Evolutionary conservation across 2,888 invertebrate species (phyloP), one percentile per base, ranked within the genome.

Genomic region (Eugnorisma glareosa): DNA sequence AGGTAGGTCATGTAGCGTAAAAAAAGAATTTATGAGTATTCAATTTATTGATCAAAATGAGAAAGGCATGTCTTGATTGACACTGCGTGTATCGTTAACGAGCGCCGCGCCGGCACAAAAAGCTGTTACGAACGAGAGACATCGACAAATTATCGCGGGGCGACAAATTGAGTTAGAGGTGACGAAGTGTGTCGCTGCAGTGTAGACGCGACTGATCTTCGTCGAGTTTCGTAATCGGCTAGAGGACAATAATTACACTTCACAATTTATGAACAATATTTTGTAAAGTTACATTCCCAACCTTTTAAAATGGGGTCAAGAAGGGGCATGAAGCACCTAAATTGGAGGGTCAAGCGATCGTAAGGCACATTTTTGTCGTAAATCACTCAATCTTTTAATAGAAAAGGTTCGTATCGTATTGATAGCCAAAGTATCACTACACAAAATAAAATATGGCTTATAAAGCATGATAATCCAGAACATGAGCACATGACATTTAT

Each of bases 101-200:
- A 90, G 77, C 66, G 66, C 73, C 21, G 77, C 66, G 66, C 73
- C 21, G 75, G 35, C 37, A 86, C 85, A 89, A 90, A 88, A 90
- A 90, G 84, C 75, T 78, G 75, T 79, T 84, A 88, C 82, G 82
- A 85, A 82, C 84, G 81, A 83, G 88, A 87, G 91, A 89, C 89
- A 85, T 90, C 89, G 89, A 91, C 90, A 91, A 93, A 93, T 93
- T 92, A 91, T 91, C 88, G 80, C 73, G 61, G 69, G 75, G 79
- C 85, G 85, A 90, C 91, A 91, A 93, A 93, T 93, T 92, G 85
- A 90, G 93, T 92, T 92, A 91, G 90, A 90, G 83, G 89, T 84
- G 82, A 77, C 82, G 83, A 89, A 89, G 86, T 88, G 77, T 73
- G 78, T 79, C 73, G 63, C 54, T 74, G 71, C 77, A 79, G 59